Percentiles rank a stretch among this genome's conserved stretches.
phyloP scores from a whole-genome alignment of 2,888 invertebrate genomes.

The Drosophila atripex region DNA sequence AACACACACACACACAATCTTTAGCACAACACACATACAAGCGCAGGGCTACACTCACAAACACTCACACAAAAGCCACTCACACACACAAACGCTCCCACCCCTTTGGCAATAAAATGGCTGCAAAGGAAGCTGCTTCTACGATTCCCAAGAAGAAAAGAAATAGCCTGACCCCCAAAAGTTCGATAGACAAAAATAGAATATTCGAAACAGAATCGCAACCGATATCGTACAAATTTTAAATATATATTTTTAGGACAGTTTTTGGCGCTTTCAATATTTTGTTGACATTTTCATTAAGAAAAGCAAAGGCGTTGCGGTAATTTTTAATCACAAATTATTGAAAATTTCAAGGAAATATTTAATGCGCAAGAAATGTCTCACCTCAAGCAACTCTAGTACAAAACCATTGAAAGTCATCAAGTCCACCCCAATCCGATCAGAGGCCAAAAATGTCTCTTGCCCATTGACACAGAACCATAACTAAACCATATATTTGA shows the following conservation, averaged over 20 bases:
- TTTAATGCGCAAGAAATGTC: conserved; percentile 64
- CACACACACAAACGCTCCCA: conserved; percentile 52
- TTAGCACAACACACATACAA: conserved; percentile 40
- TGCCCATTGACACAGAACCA: conserved; percentile 27
- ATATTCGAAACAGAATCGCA: conserved; percentile 10
- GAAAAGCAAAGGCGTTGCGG: conserved; percentile 66
- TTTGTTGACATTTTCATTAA: conserved; percentile 68
- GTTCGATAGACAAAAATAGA: conserved; percentile 22
- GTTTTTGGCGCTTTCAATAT: conserved; percentile 70
- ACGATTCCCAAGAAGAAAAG: conserved; percentile 81
- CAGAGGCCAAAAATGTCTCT: conserved; percentile 18
- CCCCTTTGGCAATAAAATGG: conserved; percentile 75
- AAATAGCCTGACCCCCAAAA: conserved; percentile 69
- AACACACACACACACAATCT: conserved; percentile 57
- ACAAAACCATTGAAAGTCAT: conserved; percentile 20
- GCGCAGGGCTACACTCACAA: conserved; percentile 56
- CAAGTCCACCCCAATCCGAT: conserved; percentile 15
- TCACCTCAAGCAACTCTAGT: conserved; percentile 29
- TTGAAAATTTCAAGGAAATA: conserved; percentile 70
- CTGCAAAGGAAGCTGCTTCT: conserved; percentile 79
- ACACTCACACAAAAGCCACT: conserved; percentile 23
- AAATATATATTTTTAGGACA: conserved; percentile 24
- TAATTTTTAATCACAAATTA: conserved; percentile 50
- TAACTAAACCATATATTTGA: conserved; percentile 1
- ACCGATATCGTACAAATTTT: conserved; percentile 20